Evolutionary conservation across 2,888 invertebrate species (phyloP).

Genomic region (Pandemis corylana): DNA sequence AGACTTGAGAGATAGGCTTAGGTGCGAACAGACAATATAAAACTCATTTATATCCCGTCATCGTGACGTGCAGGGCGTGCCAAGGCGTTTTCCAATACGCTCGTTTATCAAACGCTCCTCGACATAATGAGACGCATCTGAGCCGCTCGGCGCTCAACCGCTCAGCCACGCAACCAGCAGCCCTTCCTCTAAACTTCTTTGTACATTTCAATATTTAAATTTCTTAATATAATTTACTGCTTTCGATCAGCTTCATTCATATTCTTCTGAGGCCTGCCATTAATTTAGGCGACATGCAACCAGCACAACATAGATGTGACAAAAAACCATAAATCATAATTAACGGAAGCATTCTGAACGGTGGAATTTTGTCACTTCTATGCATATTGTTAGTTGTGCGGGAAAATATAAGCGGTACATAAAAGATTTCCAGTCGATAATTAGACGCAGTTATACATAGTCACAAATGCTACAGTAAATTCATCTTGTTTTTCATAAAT

Average conservation of each 20-base stretch:
- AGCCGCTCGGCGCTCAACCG: constrained; percentile 52
- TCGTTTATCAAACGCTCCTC: constrained; percentile 80
- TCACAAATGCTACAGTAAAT: constrained; percentile 15
- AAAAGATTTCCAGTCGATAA: background rate
- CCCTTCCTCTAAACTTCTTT: constrained; percentile 32
- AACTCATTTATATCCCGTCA: constrained; percentile 82
- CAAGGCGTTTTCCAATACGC: constrained; percentile 80
- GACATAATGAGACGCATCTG: constrained; percentile 80
- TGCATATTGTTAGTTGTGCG: background rate
- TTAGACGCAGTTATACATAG: constrained; percentile 5
- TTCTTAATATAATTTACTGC: background rate
- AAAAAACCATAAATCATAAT: background rate
- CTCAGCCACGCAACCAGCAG: constrained; percentile 24
- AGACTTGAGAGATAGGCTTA: constrained; percentile 73
- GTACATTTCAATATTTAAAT: constrained; percentile 22
- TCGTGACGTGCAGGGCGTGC: constrained; percentile 77
- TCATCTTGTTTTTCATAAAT: constrained; percentile 27
- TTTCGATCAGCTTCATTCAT: background rate
- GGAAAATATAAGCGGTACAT: background rate
- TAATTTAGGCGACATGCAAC: background rate
- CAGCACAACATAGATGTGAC: background rate
- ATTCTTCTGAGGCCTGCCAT: constrained; percentile 2
- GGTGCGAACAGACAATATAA: constrained; percentile 82
- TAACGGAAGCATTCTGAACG: background rate
- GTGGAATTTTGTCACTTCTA: background rate